Evolutionary conservation across 2,113 vertebrate species (phyloP).

Genomic region (Brachyhypopomus gauderio): DNA sequence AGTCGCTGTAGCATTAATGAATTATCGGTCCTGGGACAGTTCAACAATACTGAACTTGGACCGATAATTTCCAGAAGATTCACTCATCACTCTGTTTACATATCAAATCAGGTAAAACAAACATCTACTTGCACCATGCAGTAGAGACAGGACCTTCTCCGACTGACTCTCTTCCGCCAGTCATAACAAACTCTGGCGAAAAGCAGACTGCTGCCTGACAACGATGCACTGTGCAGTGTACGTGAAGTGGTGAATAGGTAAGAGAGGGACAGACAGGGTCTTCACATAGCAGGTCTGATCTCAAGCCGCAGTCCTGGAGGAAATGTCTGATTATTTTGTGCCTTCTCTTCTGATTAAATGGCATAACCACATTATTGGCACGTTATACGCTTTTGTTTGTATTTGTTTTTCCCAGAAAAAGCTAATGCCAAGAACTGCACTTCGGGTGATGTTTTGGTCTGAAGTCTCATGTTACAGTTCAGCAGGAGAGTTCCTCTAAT

Average conservation of each 20-base stretch:
- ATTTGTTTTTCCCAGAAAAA: constrained; percentile 7
- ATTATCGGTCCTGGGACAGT: constrained; percentile 6
- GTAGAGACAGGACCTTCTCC: no score
- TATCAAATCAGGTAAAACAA: constrained; percentile 29
- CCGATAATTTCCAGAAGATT: constrained; percentile 31
- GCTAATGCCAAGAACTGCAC: constrained; percentile 13
- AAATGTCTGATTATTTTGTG: no score
- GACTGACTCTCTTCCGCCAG: background rate
- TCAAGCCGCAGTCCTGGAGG: no score
- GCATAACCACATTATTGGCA: background rate
- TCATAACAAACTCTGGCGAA: background rate
- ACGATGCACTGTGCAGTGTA: no score
- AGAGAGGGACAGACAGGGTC: no score
- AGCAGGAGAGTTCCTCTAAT: constrained; percentile 2
- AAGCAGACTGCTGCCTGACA: background rate
- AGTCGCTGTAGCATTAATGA: constrained; percentile 2
- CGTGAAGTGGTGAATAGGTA: no score
- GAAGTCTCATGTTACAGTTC: constrained; percentile 23
- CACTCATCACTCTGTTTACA: background rate
- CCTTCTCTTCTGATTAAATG: background rate
- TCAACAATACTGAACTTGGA: background rate
- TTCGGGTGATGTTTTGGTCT: constrained; percentile 16
- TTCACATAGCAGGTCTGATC: no score
- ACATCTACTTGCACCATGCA: background rate
- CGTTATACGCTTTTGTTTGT: background rate